Base-by-base conservation (phyloP, 2,797 vertebrate genomes). In the Hirundo rustica region DNA sequence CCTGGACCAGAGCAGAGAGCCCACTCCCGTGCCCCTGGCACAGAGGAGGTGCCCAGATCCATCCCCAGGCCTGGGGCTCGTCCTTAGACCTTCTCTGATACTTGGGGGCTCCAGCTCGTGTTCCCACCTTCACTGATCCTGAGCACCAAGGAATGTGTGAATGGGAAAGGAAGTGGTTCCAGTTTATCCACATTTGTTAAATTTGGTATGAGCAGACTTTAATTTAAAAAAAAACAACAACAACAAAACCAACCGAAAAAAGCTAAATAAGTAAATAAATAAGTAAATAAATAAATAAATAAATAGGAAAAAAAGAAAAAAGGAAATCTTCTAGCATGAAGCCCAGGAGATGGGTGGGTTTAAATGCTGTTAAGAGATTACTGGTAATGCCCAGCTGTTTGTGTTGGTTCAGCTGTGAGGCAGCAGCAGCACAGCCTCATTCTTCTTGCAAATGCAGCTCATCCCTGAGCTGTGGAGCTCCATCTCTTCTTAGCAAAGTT, bases 81-180 rank as follows among this genome's bases (percentile, higher is more conserved):
- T 58, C 2, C 36, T 9, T 2, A 18, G 57, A 70, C 47, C 26
- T 53, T 15, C 51, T n/a, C 30, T 15, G n/a, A 7, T 47, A 11
- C 47, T 57, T 4, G 2, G 23, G 44, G 77, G 6, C 50, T 25
- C 50, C 54, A 20, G n/a, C n/a, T 88, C 0, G 0, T 8, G 1
- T 22, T 57, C 9, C 55, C 27, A 3, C 21, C n/a, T 29, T 45
- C 16, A 4, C 1, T 45, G 32, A 27, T 34, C 21, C 50, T 32
- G 5, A 60, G 64, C 54, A 42, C 26, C 32, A 16, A 3, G 34
- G 38, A 44, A 25, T 0, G 1, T 40, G 32, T 45, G 66, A 57
- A 25, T 30, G 62, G 66, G 47, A 74, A 34, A 68, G 48, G 10
- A 29, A 16, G 26, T 34, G 36, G 26, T 16, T 75, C 66, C 21